Evolutionary conservation across 2,888 invertebrate species (phyloP).

Genomic region (Stenurella melanura): DNA sequence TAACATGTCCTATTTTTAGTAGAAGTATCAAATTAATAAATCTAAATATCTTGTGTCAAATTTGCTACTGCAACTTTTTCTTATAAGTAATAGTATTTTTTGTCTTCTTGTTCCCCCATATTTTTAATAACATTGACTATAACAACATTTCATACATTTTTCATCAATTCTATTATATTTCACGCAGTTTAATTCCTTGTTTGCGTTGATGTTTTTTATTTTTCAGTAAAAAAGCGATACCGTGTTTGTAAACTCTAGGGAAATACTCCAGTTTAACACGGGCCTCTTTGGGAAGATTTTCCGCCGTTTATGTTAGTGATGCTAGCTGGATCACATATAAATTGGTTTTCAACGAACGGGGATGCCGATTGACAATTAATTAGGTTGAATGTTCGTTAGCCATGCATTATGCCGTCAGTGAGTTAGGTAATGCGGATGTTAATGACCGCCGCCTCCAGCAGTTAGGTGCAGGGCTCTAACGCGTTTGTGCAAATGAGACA

Average conservation of each 20-base stretch:
- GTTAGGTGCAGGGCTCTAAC: not conserved
- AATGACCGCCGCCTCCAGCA: not conserved
- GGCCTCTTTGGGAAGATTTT: not conserved
- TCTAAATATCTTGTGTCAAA: no score
- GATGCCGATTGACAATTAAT: not conserved
- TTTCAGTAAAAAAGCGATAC: not conserved
- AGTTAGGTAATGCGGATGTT: not conserved
- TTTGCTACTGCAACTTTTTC: no score
- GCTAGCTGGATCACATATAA: constrained; percentile 1
- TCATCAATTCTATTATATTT: not conserved
- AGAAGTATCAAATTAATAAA: no score
- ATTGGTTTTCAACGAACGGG: not conserved
- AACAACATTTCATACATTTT: no score
- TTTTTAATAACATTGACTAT: no score
- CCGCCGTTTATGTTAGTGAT: constrained; percentile 1
- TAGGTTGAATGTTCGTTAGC: not conserved
- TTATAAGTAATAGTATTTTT: no score
- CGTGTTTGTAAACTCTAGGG: constrained; percentile 1
- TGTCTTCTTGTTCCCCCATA: no score
- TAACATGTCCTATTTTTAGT: no score
- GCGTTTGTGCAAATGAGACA: not conserved
- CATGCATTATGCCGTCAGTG: not conserved
- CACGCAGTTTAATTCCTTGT: not conserved
- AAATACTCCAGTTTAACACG: not conserved
- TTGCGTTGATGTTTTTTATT: not conserved